These are phyloP conservation scores for Lithobates pipiens DNA, from an alignment of 2,797 vertebrate genomes.

Conservation along the genomic window DNA sequence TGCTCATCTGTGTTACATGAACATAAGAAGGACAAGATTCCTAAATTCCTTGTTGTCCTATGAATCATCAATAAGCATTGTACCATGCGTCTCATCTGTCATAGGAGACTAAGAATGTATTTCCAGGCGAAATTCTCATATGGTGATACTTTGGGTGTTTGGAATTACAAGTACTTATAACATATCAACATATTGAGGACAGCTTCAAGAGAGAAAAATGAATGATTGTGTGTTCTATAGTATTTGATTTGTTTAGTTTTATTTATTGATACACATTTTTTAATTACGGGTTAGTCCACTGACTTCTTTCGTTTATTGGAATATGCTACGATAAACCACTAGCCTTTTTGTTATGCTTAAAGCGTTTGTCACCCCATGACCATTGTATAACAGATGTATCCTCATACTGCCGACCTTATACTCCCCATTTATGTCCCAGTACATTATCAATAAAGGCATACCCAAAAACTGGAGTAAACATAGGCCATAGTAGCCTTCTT, in stretches of 20 bases:
- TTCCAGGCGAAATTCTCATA: background rate
- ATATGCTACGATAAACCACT: too few relatives aligned
- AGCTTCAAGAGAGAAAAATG: background rate
- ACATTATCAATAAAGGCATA: too few relatives aligned
- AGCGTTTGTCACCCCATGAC: too few relatives aligned
- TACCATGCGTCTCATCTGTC: conserved; percentile 22
- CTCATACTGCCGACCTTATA: too few relatives aligned
- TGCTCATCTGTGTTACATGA: conserved; percentile 34
- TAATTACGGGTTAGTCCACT: too few relatives aligned
- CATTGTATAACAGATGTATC: too few relatives aligned
- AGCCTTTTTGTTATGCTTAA: too few relatives aligned
- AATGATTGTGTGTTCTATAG: background rate
- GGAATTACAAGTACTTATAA: background rate
- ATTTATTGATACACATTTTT: too few relatives aligned
- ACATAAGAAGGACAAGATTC: conserved; percentile 17
- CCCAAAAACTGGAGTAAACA: too few relatives aligned
- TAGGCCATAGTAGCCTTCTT: too few relatives aligned
- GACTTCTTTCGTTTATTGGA: too few relatives aligned
- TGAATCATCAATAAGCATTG: conserved; percentile 32
- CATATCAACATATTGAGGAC: background rate
- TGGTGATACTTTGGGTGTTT: background rate
- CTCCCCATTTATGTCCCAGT: too few relatives aligned
- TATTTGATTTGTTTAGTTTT: background rate
- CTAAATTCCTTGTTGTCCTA: conserved; percentile 31
- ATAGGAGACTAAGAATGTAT: conserved; percentile 12